phyloP scores from a whole-genome alignment of 2,888 invertebrate species.

The Charanyca ferruginea region DNA sequence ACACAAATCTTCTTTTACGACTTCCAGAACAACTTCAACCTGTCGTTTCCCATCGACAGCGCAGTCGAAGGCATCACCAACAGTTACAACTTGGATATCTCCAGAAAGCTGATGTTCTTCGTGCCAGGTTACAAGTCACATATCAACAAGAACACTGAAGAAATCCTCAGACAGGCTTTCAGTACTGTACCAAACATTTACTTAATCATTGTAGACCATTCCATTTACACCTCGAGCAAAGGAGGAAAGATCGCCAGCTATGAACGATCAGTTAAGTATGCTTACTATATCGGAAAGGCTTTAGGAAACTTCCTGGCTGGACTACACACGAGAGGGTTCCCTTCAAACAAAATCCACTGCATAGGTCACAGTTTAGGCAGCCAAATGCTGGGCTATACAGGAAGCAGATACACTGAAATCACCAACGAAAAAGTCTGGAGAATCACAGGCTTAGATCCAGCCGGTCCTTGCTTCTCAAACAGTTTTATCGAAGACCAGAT shows the following conservation, averaged over 20 bases:
- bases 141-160: constrained; percentile 80
- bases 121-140: constrained; percentile 87
- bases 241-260: constrained; percentile 82
- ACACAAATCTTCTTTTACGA: constrained; percentile 84
- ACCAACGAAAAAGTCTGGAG: constrained; percentile 82
- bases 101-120: constrained; percentile 82
- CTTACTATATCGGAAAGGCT: constrained; percentile 80
- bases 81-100: constrained; percentile 79
- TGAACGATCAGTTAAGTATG: constrained; percentile 81
- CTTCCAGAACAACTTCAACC: constrained; percentile 83
- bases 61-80: constrained; percentile 77
- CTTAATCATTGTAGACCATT: constrained; percentile 85
- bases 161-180: constrained; percentile 81
- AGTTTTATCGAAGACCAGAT: constrained; percentile 85
- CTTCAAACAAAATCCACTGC: constrained; percentile 82
- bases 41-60: constrained; percentile 75
- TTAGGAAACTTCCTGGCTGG: constrained; percentile 79
- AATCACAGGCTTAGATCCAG: constrained; percentile 85
- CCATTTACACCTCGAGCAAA: constrained; percentile 80
- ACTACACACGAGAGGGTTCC: constrained; percentile 75
- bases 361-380: constrained; percentile 86
- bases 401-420: constrained; percentile 74
- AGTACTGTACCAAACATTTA: constrained; percentile 81
- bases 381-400: constrained; percentile 82
- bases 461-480: constrained; percentile 87